Evolutionary conservation across 1,140 invertebrate species (phyloP).

Genomic region (Acromyrmex heyeri): DNA sequence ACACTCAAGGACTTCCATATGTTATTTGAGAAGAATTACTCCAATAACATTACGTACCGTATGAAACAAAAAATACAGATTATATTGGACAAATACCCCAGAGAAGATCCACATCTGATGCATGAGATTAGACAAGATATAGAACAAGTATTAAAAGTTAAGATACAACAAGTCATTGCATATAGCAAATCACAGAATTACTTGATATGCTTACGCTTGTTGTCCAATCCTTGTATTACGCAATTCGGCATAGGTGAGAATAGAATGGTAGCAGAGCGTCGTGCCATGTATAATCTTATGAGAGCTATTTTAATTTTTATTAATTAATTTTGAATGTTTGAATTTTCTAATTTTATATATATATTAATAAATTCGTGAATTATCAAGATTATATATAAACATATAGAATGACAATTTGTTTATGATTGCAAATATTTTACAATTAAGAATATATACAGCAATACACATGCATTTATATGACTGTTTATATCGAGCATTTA

Average conservation of each 20-base stretch:
- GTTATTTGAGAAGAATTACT: neutral
- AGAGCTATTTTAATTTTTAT: neutral
- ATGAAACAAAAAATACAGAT: neutral
- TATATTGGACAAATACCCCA: neutral
- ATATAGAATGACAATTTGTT: no score
- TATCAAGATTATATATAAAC: no score
- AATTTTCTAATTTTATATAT: neutral
- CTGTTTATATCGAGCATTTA: no score
- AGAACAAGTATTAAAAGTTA: neutral
- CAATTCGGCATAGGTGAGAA: conserved; percentile 28
- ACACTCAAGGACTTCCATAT: neutral
- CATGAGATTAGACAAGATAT: neutral
- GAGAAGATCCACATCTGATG: neutral
- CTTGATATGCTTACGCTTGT: neutral
- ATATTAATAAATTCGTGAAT: no score
- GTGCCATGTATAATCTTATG: conserved; percentile 25
- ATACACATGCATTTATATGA: no score
- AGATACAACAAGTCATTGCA: neutral
- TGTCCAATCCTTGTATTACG: neutral
- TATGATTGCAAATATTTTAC: no score
- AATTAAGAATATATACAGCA: no score
- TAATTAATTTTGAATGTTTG: neutral
- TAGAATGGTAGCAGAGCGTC: neutral
- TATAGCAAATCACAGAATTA: fast-evolving
- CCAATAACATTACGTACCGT: neutral